A percentile compares a stretch with the other conserved stretches of the same genome.
phyloP scores from a whole-genome alignment of 2,113 vertebrate species.

The Actenoides hombroni region DNA sequence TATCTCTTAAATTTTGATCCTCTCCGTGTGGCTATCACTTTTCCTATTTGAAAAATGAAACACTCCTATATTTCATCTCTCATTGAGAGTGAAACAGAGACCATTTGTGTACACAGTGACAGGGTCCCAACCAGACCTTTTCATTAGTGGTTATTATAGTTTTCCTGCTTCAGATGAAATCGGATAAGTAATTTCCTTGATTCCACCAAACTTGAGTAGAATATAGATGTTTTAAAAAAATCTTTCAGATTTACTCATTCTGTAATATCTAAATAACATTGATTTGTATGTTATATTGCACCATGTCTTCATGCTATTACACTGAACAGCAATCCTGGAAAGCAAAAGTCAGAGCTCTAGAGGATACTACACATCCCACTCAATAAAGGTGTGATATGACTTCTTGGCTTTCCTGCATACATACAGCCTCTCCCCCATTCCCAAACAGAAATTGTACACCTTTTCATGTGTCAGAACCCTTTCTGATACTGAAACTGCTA shows the following conservation, averaged over 20 bases:
- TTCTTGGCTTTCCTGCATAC: background rate
- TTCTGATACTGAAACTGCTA: background rate
- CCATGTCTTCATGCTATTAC: background rate
- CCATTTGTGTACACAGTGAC: background rate
- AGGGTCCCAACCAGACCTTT: background rate
- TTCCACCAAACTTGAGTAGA: background rate
- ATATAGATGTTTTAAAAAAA: background rate
- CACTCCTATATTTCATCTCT: background rate
- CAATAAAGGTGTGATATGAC: fast-evolving
- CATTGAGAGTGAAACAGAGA: background rate
- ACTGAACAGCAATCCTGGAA: background rate
- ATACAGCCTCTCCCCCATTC: background rate
- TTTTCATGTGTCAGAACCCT: background rate
- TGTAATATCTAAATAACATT: background rate
- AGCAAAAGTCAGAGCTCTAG: background rate
- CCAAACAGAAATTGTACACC: background rate
- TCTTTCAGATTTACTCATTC: background rate
- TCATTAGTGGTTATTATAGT: background rate
- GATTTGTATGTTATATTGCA: background rate
- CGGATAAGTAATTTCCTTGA: background rate
- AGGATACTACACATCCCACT: background rate
- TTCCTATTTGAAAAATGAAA: background rate
- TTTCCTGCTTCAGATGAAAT: background rate
- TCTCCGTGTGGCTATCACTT: background rate
- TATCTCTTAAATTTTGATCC: background rate